Evolutionary conservation across 2,888 invertebrate species (phyloP), one percentile per base, ranked within the genome.

Genomic region (Fissipunctia ypsillon): DNA sequence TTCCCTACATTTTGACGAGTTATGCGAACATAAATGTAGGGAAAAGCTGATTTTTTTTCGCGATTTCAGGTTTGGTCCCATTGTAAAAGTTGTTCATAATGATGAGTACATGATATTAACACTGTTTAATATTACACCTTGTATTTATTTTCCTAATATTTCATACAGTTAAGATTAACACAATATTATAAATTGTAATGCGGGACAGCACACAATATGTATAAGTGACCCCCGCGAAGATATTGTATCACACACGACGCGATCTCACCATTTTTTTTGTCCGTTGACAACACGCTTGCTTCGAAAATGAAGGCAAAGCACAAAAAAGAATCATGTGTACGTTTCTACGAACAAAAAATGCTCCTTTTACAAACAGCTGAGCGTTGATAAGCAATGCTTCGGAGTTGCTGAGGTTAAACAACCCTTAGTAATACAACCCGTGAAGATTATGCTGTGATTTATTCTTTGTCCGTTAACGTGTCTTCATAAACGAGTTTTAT

Each of bases 321-420:
- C 84, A 90, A 92, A 93, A 93, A 91, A 90, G 83, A 87, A 89
- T 90, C 91, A 91, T 91, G 92, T 93, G 91, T 90, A 88, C 82
- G 75, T 67, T 72, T 68, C 79, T 61, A 78, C 25, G 73, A 68
- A 81, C 59, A 83, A 93, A 94, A 93, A 94, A 90, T 71, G 86
- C 75, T 90, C 86, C 88, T 88, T 91, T 88, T 87, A 91, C 92
- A 92, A 94, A 94, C 94, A 95, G 94, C 94, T 94, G 94, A 95
- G 93, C 86, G 81, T 81, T 87, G 91, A 92, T 90, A 91, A 91
- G 87, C 78, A 60, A 35, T 60, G 65, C 48, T 70, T 16, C 57
- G 56, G 59, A 70, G 69, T 61, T 43, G 16, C 48, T 22, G 50
- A 73, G 76, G 70, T 65, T 73, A 73, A 14, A 73, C 74, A 80